phyloP scores from a whole-genome alignment of 2,113 vertebrate genomes.

The Sitta europaea region DNA sequence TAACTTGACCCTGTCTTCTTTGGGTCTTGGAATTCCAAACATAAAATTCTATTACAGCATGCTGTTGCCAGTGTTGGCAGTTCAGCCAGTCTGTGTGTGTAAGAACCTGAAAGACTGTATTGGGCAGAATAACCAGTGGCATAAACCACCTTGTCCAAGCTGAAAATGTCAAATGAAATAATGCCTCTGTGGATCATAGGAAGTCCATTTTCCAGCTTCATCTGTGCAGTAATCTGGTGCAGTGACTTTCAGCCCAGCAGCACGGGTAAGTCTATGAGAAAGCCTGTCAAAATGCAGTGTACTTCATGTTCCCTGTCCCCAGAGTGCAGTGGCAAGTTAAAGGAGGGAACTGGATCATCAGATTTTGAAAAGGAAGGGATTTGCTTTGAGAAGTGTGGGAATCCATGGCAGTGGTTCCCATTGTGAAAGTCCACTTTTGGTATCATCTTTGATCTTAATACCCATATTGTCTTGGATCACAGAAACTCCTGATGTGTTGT shows the following conservation, averaged over 20 bases:
- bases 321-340: not conserved
- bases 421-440: not conserved
- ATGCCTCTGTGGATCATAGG: not conserved
- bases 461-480: not conserved
- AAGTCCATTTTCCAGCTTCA: not conserved
- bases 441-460: not conserved
- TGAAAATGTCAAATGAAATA: not conserved
- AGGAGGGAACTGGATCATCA: not conserved
- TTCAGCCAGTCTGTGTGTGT: not conserved
- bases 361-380: not conserved
- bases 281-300: not conserved
- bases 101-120: not conserved
- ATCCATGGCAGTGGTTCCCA: not conserved
- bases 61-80: not conserved
- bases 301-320: not conserved
- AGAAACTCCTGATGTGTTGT: not conserved
- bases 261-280: not conserved
- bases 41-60: not conserved
- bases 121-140: not conserved
- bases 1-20: not conserved
- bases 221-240: not conserved
- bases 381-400: not conserved
- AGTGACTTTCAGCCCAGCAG: not conserved
- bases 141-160: not conserved
- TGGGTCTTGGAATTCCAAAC: not conserved